Evolutionary conservation across 2,113 vertebrate genomes (phyloP), one percentile per base, ranked within the genome.

Genomic region (Heteronetta atricapilla): DNA sequence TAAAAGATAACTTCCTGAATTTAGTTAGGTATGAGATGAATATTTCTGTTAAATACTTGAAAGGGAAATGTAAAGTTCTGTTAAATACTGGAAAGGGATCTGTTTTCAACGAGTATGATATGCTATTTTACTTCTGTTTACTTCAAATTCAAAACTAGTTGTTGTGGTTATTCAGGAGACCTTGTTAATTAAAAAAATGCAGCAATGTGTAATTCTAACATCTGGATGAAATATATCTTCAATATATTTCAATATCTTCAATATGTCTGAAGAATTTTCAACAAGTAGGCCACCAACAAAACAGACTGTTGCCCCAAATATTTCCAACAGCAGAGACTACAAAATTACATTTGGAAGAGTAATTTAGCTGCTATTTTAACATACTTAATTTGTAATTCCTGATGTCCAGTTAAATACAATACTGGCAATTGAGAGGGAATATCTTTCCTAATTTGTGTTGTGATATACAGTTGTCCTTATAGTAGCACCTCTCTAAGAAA

Each of bases 381-480:
- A 62, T 26, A 52, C 17, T 73, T 59, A 20, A 77, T 77, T 70
- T 64, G 13, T 13, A 55, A 44, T 74, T 48, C 38, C 38, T 40
- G 69, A 42, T 59, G 36, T 12, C 34, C 29, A 23, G 25, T 33
- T 75, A 52, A 56, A 82, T 72, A 29, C 7, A 59, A 33, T 36
- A 4, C 8, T 75, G 28, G 38, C 21, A 50, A 50, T 50, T 50
- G 48, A 50, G 48, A 50, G 48, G 48, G 29, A 89, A 56, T 29
- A 33, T 38, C 19, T 42, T 25, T 59, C 60, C 64, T 42, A 59
- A 38, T 55, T 63, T 34, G 4, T n/a, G 6, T 67, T 58, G 31
- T 60, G 55, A 59, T 0, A 1, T 11, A 72, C 2, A 79, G 70
- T 59, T 84, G 59, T 26, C 6, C 2, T 69, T 63, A 81, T 0